phyloP scores from a whole-genome alignment of 2,113 vertebrate species.

The Ceratotherium simum region DNA sequence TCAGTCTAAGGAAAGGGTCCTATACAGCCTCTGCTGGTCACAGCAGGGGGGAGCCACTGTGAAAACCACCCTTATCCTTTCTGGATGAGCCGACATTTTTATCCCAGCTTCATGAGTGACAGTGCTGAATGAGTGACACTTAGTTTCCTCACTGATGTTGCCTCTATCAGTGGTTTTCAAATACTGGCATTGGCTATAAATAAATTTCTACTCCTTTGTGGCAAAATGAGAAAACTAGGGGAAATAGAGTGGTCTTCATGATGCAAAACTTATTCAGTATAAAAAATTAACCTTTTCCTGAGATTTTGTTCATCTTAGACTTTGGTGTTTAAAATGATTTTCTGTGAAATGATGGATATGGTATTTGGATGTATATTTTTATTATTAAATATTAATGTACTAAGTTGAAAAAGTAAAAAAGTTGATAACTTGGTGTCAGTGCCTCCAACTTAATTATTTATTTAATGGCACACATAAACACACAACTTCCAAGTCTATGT shows the following conservation, averaged over 20 bases:
- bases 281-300: background rate
- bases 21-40: background rate
- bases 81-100: background rate
- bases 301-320: background rate
- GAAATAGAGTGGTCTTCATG: background rate
- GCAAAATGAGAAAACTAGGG: background rate
- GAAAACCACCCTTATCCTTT: background rate
- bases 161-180: background rate
- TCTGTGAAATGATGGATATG: background rate
- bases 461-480: background rate
- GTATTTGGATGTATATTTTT: constrained; percentile 7
- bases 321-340: background rate
- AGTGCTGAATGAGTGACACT: background rate
- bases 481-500: background rate
- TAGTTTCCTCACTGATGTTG: background rate
- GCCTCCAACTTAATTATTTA: background rate
- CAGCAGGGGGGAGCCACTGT: background rate
- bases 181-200: background rate
- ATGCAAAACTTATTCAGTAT: background rate
- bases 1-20: background rate
- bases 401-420: background rate
- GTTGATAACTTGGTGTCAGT: background rate
- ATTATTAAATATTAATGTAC: background rate
- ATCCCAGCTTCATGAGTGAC: background rate
- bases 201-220: background rate